Conservation (phyloP, 2,113 vertebrate species). For the Mormyrus lacerda region DNA sequence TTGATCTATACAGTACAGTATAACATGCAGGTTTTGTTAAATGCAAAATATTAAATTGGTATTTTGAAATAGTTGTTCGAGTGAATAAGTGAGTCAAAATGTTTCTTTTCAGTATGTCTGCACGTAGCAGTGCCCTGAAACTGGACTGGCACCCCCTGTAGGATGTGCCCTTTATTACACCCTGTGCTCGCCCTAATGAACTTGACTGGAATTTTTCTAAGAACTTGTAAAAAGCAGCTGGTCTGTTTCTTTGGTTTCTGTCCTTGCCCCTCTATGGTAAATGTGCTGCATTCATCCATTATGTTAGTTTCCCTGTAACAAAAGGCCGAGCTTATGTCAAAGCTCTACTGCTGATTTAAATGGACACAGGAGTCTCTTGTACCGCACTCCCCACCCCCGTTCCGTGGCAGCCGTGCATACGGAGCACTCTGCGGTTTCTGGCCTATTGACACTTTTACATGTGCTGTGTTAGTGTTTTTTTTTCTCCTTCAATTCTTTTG, state of each 20-base stretch:
- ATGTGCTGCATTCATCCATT: not conserved
- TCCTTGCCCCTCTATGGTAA: not conserved
- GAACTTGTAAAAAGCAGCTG: not conserved
- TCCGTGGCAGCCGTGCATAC: not conserved
- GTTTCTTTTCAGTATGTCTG: not conserved
- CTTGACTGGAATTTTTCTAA: not conserved
- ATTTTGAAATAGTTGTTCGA: not conserved
- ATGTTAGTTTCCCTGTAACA: not conserved
- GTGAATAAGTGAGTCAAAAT: not conserved
- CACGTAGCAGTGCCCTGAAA: not conserved
- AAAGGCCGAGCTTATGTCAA: not conserved
- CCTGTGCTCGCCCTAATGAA: not conserved
- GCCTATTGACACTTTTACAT: not conserved
- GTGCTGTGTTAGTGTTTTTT: not conserved
- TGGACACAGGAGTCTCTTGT: not conserved
- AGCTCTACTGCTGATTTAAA: not conserved
- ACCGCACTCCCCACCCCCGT: not conserved
- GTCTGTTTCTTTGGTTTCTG: not conserved
- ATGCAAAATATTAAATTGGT: not conserved
- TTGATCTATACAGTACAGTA: not conserved
- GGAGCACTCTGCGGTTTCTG: not conserved
- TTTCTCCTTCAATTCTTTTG: not conserved
- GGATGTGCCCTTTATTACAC: not conserved
- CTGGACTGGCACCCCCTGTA: not conserved
- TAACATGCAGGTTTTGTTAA: not conserved